Evolutionary conservation across 2,113 vertebrate species (phyloP), one percentile per base, ranked within the genome.

Genomic region (Orthochromis malagaraziensis): DNA sequence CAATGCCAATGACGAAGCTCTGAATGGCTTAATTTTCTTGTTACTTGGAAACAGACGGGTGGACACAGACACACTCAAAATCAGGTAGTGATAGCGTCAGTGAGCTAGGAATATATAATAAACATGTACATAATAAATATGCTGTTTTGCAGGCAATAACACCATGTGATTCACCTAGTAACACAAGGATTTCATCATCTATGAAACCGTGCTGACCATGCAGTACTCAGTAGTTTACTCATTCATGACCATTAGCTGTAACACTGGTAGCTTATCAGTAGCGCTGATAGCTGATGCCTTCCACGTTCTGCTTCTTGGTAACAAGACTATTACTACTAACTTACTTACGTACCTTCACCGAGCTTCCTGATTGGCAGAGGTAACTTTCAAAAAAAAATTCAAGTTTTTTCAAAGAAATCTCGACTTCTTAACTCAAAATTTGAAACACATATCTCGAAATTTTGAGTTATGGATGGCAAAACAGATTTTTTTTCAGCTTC

Each of bases 61-160:
- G 19, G 33, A 68, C 33, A 38, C 31, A 7, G 19, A n/a, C 6
- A 21, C 2, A 60, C 26, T 17, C 57, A 17, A 58, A 58, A 60
- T 60, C 57, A 33, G 16, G 57, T 4, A 60, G 19, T 68, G 35
- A 68, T 21, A 68, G 33, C 0, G 0, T 65, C 17, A 38, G 19
- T 40, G 33, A 68, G 63, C 6, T 68, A 21, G 3, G 0, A 68
- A 8, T 40, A 0, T 42, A 70, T 9, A 68, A 2, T 14, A 70
- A 42, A 24, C n/a, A 42, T 24, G 35, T 31, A 60, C 14, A 31
- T 9, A 70, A 40, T 40, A 42, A 24, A 70, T 40, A 9, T 14
- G 35, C 12, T 42, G 3, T 16, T 70, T 70, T 70, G 35, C 65
- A 16, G 65, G 7, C 1, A 70, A 24, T 40, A 42, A 70, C 38